Evolutionary conservation across 2,888 invertebrate genomes (phyloP), one percentile per base, ranked within the genome.

Genomic region (Pollenia labialis): DNA sequence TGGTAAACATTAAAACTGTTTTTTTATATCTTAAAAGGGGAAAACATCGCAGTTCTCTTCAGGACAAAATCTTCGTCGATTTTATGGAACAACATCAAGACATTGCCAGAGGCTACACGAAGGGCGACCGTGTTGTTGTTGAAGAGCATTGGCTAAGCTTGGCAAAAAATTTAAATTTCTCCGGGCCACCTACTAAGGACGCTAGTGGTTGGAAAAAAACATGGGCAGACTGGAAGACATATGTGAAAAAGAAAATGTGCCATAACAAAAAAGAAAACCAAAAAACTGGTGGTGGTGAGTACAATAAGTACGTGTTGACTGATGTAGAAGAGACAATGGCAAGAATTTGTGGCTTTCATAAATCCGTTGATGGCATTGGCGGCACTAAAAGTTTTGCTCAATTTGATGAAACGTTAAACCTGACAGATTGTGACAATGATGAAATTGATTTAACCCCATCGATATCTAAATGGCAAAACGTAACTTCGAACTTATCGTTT

Each of bases 261-360:
- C 44, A 64, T 16, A 64, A 64, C 16, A 64, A 64, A 18, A 40
- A 40, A 32, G 58, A 40, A 58, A 58, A 58, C 11, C 14, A 32
- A 44, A 18, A 62, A 40, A 64, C 9, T 64, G 62, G 68, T 14
- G 68, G 68, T 12, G 68, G 23, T 32, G 18, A 68, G 16, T 68
- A 50, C 32, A 68, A 68, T 18, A 68, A 68, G 16, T 68, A 68
- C 14, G 14, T 68, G 11, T 18, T 68, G 68, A 68, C 68, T 8
- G 68, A 68, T 50, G 18, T 50, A 7, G 50, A 68, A 16, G 50
- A 42, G 50, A 42, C 48, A 10, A 11, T 68, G 14, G 68, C 68
- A 18, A 48, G 68, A 68, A 42, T 18, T 6, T 64, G 40, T n/a
- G 64, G 44, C 12, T 12, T 64, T 42, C 32, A 64, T 46, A 46